A percentile compares a stretch with the other conserved stretches of the same genome.
phyloP scores from a whole-genome alignment of 2,797 vertebrate species.

The Myotis myotis region DNA sequence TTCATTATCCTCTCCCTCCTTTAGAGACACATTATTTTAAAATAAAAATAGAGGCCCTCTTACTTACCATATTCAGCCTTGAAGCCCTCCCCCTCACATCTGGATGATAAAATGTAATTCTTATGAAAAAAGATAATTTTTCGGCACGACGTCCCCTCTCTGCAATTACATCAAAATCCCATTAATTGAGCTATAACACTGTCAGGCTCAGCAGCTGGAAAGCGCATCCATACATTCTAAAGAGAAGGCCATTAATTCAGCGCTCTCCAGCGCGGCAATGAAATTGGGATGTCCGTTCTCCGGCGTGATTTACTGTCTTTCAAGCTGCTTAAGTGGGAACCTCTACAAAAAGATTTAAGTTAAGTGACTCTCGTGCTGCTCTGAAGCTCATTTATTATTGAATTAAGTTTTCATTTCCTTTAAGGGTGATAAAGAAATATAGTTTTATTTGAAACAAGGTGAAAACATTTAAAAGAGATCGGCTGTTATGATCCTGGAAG shows the following conservation, averaged over 20 bases:
- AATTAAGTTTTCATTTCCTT: slow-evolving; percentile 90
- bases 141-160: slow-evolving; percentile 83
- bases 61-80: slow-evolving; percentile 77
- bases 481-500: slow-evolving; percentile 72
- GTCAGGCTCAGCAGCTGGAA: slow-evolving; percentile 88
- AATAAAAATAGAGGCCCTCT: slow-evolving; percentile 76
- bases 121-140: slow-evolving; percentile 87
- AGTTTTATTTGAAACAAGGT: slow-evolving; percentile 84
- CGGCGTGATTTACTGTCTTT: slow-evolving; percentile 90
- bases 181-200: slow-evolving; percentile 90
- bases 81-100: slow-evolving; percentile 71
- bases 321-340: slow-evolving; percentile 90
- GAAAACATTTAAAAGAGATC: slow-evolving; percentile 83
- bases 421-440: slow-evolving; percentile 86
- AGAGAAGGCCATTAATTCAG: slow-evolving; percentile 88
- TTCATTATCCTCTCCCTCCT: slow-evolving; percentile 42
- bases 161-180: slow-evolving; percentile 90
- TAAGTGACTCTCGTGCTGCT: slow-evolving; percentile 90
- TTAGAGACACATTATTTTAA: slow-evolving; percentile 70
- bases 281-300: slow-evolving; percentile 86
- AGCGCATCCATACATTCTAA: slow-evolving; percentile 87
- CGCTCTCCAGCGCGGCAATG: slow-evolving; percentile 82
- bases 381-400: slow-evolving; percentile 91
- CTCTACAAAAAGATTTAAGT: slow-evolving; percentile 93
- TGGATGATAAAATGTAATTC: slow-evolving; percentile 83